Conservation (phyloP, 2,797 vertebrate species). For the Sebastes miniatus region DNA sequence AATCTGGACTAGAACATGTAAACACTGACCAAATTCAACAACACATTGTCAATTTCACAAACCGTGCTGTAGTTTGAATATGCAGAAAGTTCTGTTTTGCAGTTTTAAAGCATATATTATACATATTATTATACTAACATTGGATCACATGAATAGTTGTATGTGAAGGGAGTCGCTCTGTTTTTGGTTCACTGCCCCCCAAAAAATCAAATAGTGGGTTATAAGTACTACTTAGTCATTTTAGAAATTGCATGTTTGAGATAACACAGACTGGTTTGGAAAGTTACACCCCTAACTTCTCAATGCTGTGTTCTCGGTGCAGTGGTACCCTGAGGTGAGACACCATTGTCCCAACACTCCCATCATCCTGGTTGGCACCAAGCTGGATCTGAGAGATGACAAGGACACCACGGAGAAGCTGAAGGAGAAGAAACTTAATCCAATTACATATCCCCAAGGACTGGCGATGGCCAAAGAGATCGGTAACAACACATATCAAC, state of each 20-base stretch:
- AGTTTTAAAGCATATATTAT: neutral
- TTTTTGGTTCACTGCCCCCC: neutral
- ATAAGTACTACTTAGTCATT: neutral
- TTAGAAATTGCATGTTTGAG: neutral
- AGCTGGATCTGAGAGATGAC: conserved; percentile 95
- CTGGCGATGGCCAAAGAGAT: conserved; percentile 99
- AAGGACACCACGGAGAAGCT: conserved; percentile 97
- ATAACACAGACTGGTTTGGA: neutral
- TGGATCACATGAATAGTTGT: neutral
- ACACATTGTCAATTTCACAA: neutral
- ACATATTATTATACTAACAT: neutral
- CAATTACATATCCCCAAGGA: conserved; percentile 96
- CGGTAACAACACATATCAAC: conserved; percentile 74
- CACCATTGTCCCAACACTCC: conserved; percentile 98
- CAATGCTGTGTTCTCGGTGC: conserved; percentile 10
- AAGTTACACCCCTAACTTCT: neutral
- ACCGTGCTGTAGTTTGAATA: neutral
- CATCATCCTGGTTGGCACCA: conserved; percentile 97
- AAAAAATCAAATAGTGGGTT: neutral
- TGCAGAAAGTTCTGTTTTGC: neutral
- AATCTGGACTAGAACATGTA: neutral
- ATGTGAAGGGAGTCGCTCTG: neutral
- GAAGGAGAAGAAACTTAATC: conserved; percentile 96
- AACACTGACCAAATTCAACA: neutral
- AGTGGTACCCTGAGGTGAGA: conserved; percentile 98